Evolutionary conservation across 2,888 invertebrate genomes (phyloP).

Genomic region (Epistrophe grossulariae): DNA sequence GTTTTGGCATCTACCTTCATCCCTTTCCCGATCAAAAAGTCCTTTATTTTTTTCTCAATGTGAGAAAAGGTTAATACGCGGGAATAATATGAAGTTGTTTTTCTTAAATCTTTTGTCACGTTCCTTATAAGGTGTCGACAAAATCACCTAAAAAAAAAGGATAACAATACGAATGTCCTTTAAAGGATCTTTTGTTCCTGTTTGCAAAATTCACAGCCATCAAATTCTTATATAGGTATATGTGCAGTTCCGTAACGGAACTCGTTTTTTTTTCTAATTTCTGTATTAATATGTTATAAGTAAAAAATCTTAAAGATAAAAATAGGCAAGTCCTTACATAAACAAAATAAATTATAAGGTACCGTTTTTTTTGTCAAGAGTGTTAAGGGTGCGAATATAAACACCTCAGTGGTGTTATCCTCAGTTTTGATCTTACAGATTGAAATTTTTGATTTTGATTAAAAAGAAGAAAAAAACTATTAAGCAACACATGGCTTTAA

Average conservation of each 20-base stretch:
- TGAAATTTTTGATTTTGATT: conserved; percentile 38
- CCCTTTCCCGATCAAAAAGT: not conserved
- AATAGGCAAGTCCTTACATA: conserved; percentile 30
- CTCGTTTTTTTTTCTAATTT: conserved; percentile 41
- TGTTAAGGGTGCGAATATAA: conserved; percentile 26
- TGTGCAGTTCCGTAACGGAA: conserved; percentile 9
- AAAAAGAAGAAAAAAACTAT: not conserved
- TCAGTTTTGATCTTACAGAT: conserved; percentile 39
- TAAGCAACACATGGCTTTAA: conserved; percentile 27
- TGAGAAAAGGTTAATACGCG: conserved; percentile 52
- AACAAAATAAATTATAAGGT: conserved; percentile 56
- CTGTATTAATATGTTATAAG: not conserved
- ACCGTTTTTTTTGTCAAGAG: conserved; percentile 9
- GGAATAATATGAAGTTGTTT: conserved; percentile 40
- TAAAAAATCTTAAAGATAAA: conserved; percentile 29
- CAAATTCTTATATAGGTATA: not conserved
- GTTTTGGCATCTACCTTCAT: not conserved
- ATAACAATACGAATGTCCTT: conserved; percentile 52
- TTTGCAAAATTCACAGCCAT: conserved; percentile 15
- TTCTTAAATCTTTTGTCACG: conserved; percentile 44
- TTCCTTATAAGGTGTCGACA: conserved; percentile 61
- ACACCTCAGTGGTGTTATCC: conserved; percentile 47
- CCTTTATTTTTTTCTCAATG: conserved; percentile 20
- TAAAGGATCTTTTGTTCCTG: conserved; percentile 19
- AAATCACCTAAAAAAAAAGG: conserved; percentile 64